Conservation (phyloP, 2,888 invertebrate genomes). For the Invenusta paracnida region DNA sequence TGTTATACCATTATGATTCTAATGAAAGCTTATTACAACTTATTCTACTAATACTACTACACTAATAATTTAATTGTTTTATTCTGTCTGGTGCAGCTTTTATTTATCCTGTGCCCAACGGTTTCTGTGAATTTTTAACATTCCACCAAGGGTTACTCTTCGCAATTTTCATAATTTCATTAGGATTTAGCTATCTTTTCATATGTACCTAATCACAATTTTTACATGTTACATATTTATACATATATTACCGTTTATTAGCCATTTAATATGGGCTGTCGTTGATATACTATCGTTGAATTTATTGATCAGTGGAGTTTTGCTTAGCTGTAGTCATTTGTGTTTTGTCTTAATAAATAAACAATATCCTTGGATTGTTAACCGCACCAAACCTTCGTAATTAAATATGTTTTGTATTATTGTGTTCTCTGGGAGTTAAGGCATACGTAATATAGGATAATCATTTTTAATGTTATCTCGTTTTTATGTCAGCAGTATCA, state of each 20-base stretch:
- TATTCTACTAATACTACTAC: not conserved
- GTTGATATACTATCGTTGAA: not conserved
- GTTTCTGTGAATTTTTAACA: not conserved
- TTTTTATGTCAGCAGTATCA: too few relatives aligned
- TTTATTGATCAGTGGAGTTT: too few relatives aligned
- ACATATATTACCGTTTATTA: too few relatives aligned
- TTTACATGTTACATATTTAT: too few relatives aligned
- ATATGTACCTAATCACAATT: not conserved
- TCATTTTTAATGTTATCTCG: too few relatives aligned
- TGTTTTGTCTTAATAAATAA: not conserved
- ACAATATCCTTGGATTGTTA: not conserved
- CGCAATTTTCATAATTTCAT: not conserved
- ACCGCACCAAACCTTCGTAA: not conserved
- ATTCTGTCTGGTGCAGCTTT: not conserved
- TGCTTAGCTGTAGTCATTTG: too few relatives aligned
- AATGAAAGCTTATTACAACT: not conserved
- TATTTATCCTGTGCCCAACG: not conserved
- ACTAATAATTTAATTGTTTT: not conserved
- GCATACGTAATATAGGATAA: too few relatives aligned
- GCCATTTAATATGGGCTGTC: too few relatives aligned
- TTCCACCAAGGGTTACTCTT: not conserved
- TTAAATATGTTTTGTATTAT: not conserved
- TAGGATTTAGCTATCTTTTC: not conserved
- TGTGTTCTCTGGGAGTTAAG: too few relatives aligned
- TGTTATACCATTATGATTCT: not conserved